These are phyloP conservation scores for Lysandra bellargus DNA, from an alignment of 2,888 invertebrate genomes.

Conservation along the genomic window DNA sequence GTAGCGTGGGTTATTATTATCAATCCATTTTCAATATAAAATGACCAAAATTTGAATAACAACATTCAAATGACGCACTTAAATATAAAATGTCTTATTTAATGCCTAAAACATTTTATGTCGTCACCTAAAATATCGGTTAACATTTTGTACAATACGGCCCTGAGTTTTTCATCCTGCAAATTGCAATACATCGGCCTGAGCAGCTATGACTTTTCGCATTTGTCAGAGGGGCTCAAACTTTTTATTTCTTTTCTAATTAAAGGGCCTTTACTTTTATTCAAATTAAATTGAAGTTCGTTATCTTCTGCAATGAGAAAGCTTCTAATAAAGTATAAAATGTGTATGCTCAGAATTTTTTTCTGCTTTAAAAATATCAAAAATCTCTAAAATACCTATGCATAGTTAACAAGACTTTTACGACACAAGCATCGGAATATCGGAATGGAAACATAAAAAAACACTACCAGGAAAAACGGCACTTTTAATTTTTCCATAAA, in stretches of 20 bases:
- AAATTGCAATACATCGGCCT: conserved; percentile 57
- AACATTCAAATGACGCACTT: neutral
- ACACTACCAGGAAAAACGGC: conserved; percentile 21
- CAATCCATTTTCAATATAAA: neutral
- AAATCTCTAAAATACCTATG: too few species aligned
- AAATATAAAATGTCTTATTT: conserved; percentile 12
- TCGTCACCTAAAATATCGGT: neutral
- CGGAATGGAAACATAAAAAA: conserved; percentile 5
- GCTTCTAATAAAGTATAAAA: too few species aligned
- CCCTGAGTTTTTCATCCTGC: conserved; percentile 59
- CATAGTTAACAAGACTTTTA: too few species aligned
- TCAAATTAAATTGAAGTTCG: too few species aligned
- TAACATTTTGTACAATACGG: conserved; percentile 42
- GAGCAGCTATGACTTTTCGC: conserved; percentile 68
- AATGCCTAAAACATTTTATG: neutral
- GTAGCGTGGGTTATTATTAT: neutral
- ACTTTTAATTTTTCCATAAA: neutral
- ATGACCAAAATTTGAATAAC: neutral
- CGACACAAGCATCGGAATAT: conserved; percentile 2
- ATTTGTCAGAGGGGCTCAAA: conserved; percentile 61
- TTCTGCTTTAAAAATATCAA: too few species aligned
- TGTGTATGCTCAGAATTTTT: too few species aligned
- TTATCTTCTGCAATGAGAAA: too few species aligned
- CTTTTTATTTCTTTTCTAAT: conserved; percentile 44
- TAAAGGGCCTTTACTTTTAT: neutral